phyloP scores from a whole-genome alignment of 2,113 vertebrate species.

The Eublepharis macularius region DNA sequence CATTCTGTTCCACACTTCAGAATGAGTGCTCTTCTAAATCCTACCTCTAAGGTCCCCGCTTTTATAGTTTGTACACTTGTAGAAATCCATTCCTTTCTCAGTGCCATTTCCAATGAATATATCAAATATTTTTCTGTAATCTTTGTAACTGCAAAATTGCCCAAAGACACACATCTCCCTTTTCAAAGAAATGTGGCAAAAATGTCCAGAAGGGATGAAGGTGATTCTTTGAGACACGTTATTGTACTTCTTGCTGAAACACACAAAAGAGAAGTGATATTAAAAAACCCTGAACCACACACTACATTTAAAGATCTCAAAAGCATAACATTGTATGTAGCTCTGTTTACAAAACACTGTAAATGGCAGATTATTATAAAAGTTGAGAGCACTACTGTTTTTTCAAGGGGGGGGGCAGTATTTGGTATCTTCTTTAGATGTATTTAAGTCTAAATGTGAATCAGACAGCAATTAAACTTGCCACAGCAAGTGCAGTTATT shows the following conservation, averaged over 20 bases:
- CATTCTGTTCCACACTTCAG: slow-evolving; percentile 69
- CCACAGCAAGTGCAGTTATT: slow-evolving; percentile 55
- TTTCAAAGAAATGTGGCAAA: slow-evolving; percentile 79
- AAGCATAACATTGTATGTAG: slow-evolving; percentile 57
- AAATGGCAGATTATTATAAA: slow-evolving; percentile 52
- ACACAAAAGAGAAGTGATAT: slow-evolving; percentile 74
- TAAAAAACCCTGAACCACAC: slow-evolving; percentile 72
- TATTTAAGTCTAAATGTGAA: slow-evolving; percentile 34
- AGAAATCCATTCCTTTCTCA: slow-evolving; percentile 68
- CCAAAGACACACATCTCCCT: slow-evolving; percentile 75
- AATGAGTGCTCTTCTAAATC: slow-evolving; percentile 71
- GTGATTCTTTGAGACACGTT: slow-evolving; percentile 77
- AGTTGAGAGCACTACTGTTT: slow-evolving; percentile 62
- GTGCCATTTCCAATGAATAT: slow-evolving; percentile 75
- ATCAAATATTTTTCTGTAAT: slow-evolving; percentile 75
- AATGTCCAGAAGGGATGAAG: slow-evolving; percentile 77
- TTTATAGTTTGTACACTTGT: slow-evolving; percentile 71
- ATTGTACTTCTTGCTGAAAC: slow-evolving; percentile 78
- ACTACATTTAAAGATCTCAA: slow-evolving; percentile 58
- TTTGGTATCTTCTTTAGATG: slow-evolving; percentile 37
- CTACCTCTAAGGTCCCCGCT: slow-evolving; percentile 72
- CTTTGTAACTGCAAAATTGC: slow-evolving; percentile 76
- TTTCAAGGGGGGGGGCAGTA: slow-evolving; percentile 33
- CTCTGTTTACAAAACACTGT: slow-evolving; percentile 56
- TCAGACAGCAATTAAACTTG: slow-evolving; percentile 66